Evolutionary conservation across 2,888 invertebrate genomes (phyloP), one percentile per base, ranked within the genome.

Genomic region (Biston stratarius): DNA sequence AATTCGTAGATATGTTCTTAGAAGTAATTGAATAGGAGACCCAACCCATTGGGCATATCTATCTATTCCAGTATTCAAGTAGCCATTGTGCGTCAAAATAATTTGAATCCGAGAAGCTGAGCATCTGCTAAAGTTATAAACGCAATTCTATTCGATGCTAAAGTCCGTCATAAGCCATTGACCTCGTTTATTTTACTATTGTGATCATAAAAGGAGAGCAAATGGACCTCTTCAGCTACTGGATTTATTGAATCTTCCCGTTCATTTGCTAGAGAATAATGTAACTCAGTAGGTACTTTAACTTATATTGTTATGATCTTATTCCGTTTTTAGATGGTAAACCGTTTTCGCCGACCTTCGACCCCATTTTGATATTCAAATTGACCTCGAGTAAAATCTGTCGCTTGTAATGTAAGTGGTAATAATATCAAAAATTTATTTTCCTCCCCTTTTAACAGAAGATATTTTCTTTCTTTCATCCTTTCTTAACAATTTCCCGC

Each of bases 151-250:
- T 72, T 71, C 70, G 61, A 74, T 66, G 56, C 61, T 62, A 64
- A 73, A 72, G 67, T 53, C 62, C 74, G 74, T 72, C 76, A 77
- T 73, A 73, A 79, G 75, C 74, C 76, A 77, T 78, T 82, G 85
- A 83, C 85, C 84, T 78, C 79, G 72, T 83, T 83, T 79, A 77
- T 78, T 86, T 84, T 80, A 83, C 76, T 82, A 77, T 79, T 79
- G 74, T 76, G 79, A 76, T 79, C 81, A 78, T 86, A 84, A 86
- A 85, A 80, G 77, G 74, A 70, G 73, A 75, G 76, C 75, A 79
- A 76, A 77, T 79, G 77, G 76, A 76, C 53, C 45, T 45, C 44
- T 63, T 44, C 49, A 49, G 56, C 56, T 42, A 36, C 48, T 48
- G 55, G 56, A 64, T 64, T 64, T 58, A 64, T 64, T 53, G 38